Evolutionary conservation across 1,140 invertebrate genomes (phyloP).

Genomic region (Polyergus mexicanus): DNA sequence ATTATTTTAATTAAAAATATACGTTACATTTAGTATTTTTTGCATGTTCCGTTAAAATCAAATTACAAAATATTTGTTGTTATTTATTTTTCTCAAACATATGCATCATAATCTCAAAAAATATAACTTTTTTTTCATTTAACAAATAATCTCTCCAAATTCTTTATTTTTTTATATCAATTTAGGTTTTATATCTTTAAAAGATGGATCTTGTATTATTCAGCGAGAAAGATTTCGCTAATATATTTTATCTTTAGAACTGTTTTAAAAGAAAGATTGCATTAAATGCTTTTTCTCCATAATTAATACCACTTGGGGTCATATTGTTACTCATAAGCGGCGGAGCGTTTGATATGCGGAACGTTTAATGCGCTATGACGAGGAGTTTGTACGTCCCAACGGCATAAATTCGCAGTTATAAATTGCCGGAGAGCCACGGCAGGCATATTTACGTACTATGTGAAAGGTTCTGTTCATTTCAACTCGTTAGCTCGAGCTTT

Average conservation of each 20-base stretch:
- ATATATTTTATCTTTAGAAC: background rate
- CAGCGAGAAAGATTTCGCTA: background rate
- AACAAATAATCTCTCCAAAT: too few relatives aligned
- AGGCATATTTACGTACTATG: constrained; percentile 43
- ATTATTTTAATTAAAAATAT: too few relatives aligned
- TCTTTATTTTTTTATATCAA: background rate
- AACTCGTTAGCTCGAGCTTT: constrained; percentile 34
- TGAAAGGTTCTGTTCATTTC: constrained; percentile 56
- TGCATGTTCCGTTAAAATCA: background rate
- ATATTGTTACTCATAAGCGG: constrained; percentile 58
- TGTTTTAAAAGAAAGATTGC: constrained; percentile 31
- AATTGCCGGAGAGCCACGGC: constrained; percentile 33
- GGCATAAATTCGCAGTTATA: constrained; percentile 57
- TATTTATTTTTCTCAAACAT: constrained; percentile 31
- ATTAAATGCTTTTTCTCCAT: constrained; percentile 36
- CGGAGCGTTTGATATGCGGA: constrained; percentile 52
- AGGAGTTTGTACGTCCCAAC: constrained; percentile 49
- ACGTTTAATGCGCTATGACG: constrained; percentile 60
- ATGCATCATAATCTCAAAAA: background rate
- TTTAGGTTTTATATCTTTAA: background rate
- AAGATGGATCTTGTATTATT: constrained; percentile 17
- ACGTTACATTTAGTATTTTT: too few relatives aligned
- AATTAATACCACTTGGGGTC: constrained; percentile 38
- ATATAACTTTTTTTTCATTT: too few relatives aligned
- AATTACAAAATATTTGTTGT: constrained; percentile 2